Conservation (phyloP, 1,140 invertebrate genomes). For the Dolichoris vasculosae region DNA sequence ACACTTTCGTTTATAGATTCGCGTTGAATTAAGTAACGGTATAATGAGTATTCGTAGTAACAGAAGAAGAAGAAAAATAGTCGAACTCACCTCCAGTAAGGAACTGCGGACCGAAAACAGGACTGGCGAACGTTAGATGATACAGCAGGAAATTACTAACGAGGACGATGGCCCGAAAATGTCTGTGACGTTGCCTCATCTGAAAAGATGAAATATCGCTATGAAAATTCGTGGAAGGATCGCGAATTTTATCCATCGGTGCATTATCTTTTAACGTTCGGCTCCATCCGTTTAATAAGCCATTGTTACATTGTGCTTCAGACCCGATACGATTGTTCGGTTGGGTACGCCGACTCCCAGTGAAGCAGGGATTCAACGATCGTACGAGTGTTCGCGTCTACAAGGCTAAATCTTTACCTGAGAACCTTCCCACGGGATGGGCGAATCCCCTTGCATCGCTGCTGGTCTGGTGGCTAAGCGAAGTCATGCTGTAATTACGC, state of each 20-base stretch:
- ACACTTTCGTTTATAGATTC: background rate
- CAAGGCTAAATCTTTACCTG: constrained; percentile 21
- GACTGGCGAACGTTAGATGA: constrained; percentile 58
- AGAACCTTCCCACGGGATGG: constrained; percentile 60
- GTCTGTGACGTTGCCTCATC: constrained; percentile 65
- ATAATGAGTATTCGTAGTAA: background rate
- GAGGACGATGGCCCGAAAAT: constrained; percentile 59
- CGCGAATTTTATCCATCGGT: no score
- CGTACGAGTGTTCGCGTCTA: background rate
- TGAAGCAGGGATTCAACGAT: background rate
- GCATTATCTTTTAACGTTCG: background rate
- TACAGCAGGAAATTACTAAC: constrained; percentile 62
- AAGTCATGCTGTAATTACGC: constrained; percentile 37
- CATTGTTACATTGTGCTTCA: background rate
- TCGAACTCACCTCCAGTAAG: constrained; percentile 66
- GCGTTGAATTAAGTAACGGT: background rate
- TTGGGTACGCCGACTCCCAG: background rate
- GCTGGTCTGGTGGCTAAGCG: background rate
- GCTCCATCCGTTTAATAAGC: background rate
- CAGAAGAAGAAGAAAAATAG: no score
- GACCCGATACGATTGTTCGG: background rate
- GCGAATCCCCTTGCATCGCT: background rate
- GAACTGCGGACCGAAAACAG: constrained; percentile 69
- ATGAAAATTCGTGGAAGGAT: background rate
- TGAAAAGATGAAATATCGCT: constrained; percentile 59